These are phyloP conservation scores for Nycticryphes semicollaris DNA, from an alignment of 2,113 vertebrate species.

Conservation along the genomic window DNA sequence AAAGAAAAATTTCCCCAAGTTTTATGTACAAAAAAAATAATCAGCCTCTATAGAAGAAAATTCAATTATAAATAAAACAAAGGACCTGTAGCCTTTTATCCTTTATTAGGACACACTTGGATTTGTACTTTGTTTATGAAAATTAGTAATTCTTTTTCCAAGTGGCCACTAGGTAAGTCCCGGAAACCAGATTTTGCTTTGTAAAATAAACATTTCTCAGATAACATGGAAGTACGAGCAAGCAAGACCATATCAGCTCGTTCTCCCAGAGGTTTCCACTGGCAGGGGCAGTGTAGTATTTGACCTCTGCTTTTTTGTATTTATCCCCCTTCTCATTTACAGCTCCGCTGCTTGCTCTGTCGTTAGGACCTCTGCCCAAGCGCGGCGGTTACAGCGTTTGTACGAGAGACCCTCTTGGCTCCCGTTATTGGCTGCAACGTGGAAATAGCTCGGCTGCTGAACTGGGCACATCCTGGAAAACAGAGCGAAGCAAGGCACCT, in stretches of 20 bases:
- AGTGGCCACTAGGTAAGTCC: background rate
- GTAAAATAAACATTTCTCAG: background rate
- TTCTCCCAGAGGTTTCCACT: background rate
- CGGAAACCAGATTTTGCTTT: background rate
- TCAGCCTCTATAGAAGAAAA: background rate
- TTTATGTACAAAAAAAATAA: background rate
- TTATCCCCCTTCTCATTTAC: background rate
- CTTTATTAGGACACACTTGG: background rate
- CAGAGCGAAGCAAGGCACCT: background rate
- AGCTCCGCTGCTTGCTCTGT: background rate
- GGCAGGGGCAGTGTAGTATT: background rate
- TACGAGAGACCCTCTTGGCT: background rate
- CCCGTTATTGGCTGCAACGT: background rate
- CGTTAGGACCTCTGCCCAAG: background rate
- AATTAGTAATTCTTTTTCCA: background rate
- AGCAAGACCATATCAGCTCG: background rate
- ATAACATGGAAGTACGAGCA: background rate
- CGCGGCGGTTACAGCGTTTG: background rate
- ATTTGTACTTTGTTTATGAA: background rate
- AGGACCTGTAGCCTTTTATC: background rate
- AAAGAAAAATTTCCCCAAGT: background rate
- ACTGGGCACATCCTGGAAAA: background rate
- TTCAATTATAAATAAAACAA: background rate
- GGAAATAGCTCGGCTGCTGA: constrained; percentile 12
- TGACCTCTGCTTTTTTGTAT: background rate